A percentile compares a stretch with the other conserved stretches of the same genome.
phyloP scores from a whole-genome alignment of 2,797 vertebrate genomes.

The Nyctalus aviator region DNA sequence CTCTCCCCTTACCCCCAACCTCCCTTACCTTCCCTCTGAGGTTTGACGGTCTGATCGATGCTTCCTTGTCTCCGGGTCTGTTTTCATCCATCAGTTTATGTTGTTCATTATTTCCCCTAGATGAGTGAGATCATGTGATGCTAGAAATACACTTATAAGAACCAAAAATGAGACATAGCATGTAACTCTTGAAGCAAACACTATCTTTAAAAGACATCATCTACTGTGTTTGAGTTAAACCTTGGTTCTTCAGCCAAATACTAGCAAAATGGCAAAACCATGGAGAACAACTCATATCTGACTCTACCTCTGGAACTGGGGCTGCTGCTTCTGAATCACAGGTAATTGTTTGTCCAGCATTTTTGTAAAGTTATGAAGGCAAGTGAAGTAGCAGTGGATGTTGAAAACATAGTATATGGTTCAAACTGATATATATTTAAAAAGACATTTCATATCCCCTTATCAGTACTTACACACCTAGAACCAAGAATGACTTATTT shows the following conservation, averaged over 20 bases:
- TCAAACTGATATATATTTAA: neutral
- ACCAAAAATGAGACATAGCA: too few relatives aligned
- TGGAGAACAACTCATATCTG: neutral
- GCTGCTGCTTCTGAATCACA: neutral
- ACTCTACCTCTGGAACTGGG: neutral
- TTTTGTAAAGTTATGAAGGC: neutral
- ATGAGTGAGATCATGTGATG: too few relatives aligned
- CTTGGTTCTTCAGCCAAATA: neutral
- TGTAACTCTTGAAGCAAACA: neutral
- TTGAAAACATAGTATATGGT: neutral
- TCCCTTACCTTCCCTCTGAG: too few relatives aligned
- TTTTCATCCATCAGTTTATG: too few relatives aligned
- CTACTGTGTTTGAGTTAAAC: neutral
- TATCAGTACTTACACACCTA: neutral
- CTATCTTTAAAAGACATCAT: neutral
- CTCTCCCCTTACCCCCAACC: too few relatives aligned
- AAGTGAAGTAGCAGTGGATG: neutral
- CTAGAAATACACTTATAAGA: too few relatives aligned
- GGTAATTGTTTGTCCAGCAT: neutral
- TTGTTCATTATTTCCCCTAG: too few relatives aligned
- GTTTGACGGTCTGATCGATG: too few relatives aligned
- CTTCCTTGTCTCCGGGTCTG: too few relatives aligned
- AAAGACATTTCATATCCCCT: neutral
- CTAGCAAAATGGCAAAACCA: neutral
- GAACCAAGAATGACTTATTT: neutral